A percentile compares a stretch with the other conserved stretches of the same genome.
These are phyloP conservation scores for Calliopum simillimum DNA, from an alignment of 2,888 invertebrate genomes.

Conservation along the genomic window DNA sequence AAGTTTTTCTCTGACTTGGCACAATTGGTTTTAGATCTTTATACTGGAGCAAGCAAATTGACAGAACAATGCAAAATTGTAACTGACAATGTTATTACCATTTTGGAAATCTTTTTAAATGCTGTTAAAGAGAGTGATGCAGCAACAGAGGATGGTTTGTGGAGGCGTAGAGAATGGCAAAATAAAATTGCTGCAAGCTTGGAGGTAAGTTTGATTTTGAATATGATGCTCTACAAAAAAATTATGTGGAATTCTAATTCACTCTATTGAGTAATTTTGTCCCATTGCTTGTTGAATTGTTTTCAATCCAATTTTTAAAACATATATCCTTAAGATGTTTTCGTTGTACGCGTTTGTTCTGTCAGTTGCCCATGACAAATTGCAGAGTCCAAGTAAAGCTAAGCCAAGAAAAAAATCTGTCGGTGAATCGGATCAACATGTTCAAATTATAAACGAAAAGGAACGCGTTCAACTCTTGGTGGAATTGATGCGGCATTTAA, in stretches of 20 bases:
- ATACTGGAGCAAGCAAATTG: conserved; percentile 56
- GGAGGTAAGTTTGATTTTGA: conserved; percentile 70
- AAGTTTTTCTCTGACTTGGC: conserved; percentile 64
- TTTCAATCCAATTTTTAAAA: too few species aligned
- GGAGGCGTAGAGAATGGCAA: conserved; percentile 69
- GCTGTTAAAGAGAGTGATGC: conserved; percentile 66
- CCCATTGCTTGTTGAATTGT: too few species aligned
- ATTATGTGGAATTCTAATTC: too few species aligned
- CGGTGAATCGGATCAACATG: conserved; percentile 47
- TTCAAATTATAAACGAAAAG: conserved; percentile 59
- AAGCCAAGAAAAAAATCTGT: conserved; percentile 52
- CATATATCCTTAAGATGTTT: conserved; percentile 56
- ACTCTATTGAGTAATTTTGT: too few species aligned
- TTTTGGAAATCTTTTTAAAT: conserved; percentile 58
- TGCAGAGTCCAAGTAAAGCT: conserved; percentile 59
- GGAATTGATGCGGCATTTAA: conserved; percentile 63
- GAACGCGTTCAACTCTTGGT: conserved; percentile 62
- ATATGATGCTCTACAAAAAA: too few species aligned
- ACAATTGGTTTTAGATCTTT: conserved; percentile 63
- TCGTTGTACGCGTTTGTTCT: conserved; percentile 65
- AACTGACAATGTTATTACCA: conserved; percentile 57
- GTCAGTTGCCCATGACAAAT: conserved; percentile 63
- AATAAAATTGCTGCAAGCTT: conserved; percentile 72
- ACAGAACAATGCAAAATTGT: conserved; percentile 58
- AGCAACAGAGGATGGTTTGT: conserved; percentile 65